Percentiles rank a stretch among this genome's conserved stretches.
These are phyloP conservation scores for Sebastes iracundus DNA, from an alignment of 2,797 vertebrate species.

Conservation along the genomic window DNA sequence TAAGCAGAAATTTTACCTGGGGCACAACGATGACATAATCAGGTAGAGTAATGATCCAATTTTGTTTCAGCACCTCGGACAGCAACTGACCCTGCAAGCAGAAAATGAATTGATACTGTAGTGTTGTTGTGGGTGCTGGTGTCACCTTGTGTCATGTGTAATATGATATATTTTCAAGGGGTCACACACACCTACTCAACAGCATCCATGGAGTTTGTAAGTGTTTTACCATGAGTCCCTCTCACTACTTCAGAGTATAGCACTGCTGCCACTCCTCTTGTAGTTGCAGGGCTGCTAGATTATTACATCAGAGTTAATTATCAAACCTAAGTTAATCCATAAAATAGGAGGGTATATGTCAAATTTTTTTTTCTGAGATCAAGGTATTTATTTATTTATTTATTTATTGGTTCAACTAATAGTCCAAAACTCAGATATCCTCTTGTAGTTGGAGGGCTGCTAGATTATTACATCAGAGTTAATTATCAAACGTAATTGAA, in stretches of 20 bases:
- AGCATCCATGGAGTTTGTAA: slow-evolving; percentile 15
- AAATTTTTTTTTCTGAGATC: background rate
- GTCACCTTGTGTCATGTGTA: slow-evolving; percentile 69
- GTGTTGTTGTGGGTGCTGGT: slow-evolving; percentile 46
- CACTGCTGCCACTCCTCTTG: slow-evolving; percentile 18
- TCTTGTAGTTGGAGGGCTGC: background rate
- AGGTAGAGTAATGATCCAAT: slow-evolving; percentile 82
- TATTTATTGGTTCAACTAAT: too few species aligned
- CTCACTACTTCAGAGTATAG: background rate
- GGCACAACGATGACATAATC: slow-evolving; percentile 99
- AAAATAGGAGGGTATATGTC: background rate
- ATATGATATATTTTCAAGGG: slow-evolving; percentile 40
- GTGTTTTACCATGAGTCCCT: background rate
- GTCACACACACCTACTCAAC: background rate
- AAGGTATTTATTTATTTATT: background rate
- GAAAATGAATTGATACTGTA: slow-evolving; percentile 1
- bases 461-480: background rate
- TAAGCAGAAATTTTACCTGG: slow-evolving; percentile 99
- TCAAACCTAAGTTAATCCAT: background rate
- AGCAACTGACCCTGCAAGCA: slow-evolving; percentile 41
- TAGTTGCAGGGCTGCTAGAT: background rate
- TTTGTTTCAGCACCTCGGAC: slow-evolving; percentile 72
- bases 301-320: background rate
- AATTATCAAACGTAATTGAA: background rate
- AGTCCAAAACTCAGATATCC: background rate